phyloP scores from a whole-genome alignment of 1,140 invertebrate genomes.

The Wiebesia pumilae region DNA sequence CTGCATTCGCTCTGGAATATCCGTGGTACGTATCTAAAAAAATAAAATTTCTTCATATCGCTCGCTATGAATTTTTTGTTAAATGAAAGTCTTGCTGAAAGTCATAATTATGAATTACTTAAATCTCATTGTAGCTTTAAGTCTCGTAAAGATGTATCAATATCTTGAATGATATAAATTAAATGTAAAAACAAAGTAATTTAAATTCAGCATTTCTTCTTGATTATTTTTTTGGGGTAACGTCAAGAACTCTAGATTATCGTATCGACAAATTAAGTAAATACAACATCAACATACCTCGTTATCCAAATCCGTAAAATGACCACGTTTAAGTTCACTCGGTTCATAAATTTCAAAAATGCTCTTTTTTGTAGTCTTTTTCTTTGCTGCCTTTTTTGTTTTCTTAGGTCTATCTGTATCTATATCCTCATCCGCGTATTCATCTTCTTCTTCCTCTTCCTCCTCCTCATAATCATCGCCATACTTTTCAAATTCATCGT shows the following conservation, averaged over 20 bases:
- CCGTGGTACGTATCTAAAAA: constrained; percentile 85
- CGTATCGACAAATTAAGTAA: not conserved
- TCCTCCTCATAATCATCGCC: constrained; percentile 91
- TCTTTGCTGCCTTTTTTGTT: constrained; percentile 84
- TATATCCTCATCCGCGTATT: constrained; percentile 83
- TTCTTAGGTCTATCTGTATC: constrained; percentile 77
- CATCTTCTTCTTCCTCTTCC: constrained; percentile 79
- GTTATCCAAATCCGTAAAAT: constrained; percentile 96
- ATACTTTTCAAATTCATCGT: constrained; percentile 94
- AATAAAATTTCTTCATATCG: constrained; percentile 17
- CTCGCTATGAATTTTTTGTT: not conserved
- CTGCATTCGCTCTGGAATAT: constrained; percentile 95
- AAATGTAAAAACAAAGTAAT: not conserved
- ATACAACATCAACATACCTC: constrained; percentile 76
- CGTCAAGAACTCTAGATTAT: no score
- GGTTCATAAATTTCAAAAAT: constrained; percentile 98
- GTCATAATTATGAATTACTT: not conserved
- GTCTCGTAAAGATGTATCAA: no score
- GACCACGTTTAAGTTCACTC: constrained; percentile 95
- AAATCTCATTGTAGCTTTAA: no score
- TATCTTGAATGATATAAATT: no score
- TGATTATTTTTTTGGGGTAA: not conserved
- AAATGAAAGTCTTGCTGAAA: not conserved
- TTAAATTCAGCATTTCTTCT: not conserved
- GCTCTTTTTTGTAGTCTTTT: constrained; percentile 89